These are phyloP conservation scores for Thereuonema tuberculata DNA, from an alignment of 1,140 invertebrate species.

Conservation along the genomic window DNA sequence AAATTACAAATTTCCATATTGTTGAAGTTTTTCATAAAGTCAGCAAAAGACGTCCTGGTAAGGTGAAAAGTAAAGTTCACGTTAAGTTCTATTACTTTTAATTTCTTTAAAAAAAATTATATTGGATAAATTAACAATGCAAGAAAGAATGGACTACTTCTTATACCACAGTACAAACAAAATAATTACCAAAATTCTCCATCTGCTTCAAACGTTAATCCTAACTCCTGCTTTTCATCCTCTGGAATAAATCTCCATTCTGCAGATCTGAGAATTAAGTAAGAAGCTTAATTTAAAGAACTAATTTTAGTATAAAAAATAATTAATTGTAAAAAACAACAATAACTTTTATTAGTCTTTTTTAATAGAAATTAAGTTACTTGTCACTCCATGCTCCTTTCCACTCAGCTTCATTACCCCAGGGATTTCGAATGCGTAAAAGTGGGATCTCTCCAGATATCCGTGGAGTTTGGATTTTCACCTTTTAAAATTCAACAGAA, in stretches of 20 bases:
- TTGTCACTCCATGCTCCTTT: slow-evolving; percentile 92
- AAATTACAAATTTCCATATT: slow-evolving; percentile 91
- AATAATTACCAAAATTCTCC: slow-evolving; percentile 93
- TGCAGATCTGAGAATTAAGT: slow-evolving; percentile 31
- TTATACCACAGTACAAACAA: no score
- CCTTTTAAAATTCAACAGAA: slow-evolving; percentile 34
- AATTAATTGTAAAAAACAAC: no score
- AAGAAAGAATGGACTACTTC: no score
- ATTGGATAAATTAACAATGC: no score
- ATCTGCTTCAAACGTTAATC: slow-evolving; percentile 83
- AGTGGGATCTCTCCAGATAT: slow-evolving; percentile 57
- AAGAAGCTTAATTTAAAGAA: no score
- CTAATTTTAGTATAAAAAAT: no score
- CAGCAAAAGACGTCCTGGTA: slow-evolving; percentile 60
- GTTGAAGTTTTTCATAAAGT: slow-evolving; percentile 55
- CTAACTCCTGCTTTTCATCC: slow-evolving; percentile 73
- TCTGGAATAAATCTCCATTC: slow-evolving; percentile 90
- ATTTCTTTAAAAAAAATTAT: no score
- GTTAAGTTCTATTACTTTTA: not conserved
- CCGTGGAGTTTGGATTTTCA: slow-evolving; percentile 67
- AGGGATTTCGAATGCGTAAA: slow-evolving; percentile 83
- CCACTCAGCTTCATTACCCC: slow-evolving; percentile 98
- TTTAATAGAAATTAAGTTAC: no score
- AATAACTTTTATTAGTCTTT: no score
- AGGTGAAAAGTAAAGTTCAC: no score